Evolutionary conservation across 2,113 vertebrate genomes (phyloP).

Genomic region (Microtus oregoni): DNA sequence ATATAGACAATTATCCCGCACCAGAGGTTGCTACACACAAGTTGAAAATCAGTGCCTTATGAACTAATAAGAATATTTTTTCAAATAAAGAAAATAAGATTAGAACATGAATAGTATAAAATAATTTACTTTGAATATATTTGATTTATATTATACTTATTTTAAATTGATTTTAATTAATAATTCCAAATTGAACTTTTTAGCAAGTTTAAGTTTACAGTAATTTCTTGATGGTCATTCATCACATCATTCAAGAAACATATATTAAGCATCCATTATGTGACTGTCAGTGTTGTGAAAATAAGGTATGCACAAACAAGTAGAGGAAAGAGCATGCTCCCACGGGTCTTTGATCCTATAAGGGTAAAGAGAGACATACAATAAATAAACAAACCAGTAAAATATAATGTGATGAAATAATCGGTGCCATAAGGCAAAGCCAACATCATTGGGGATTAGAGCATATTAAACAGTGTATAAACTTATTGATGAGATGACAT

Average conservation of each 20-base stretch:
- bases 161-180: constrained; percentile 13
- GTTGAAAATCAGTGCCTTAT: background rate
- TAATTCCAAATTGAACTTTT: constrained; percentile 57
- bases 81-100: constrained; percentile 41
- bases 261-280: background rate
- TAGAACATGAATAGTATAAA: background rate
- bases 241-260: background rate
- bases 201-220: constrained; percentile 20
- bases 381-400: constrained; percentile 2
- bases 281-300: background rate
- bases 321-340: constrained; percentile 4
- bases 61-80: constrained; percentile 23
- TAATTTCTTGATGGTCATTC: constrained; percentile 13
- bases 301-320: background rate
- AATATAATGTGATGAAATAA: background rate
- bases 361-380: background rate
- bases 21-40: background rate
- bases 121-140: constrained; percentile 38
- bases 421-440: background rate
- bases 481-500: background rate
- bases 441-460: background rate
- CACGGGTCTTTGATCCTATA: background rate
- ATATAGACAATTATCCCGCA: no score
- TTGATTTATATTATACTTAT: background rate
- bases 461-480: background rate